These are phyloP conservation scores for Melanotaenia trifasciata DNA, from an alignment of 2,797 vertebrate species.

Conservation along the genomic window DNA sequence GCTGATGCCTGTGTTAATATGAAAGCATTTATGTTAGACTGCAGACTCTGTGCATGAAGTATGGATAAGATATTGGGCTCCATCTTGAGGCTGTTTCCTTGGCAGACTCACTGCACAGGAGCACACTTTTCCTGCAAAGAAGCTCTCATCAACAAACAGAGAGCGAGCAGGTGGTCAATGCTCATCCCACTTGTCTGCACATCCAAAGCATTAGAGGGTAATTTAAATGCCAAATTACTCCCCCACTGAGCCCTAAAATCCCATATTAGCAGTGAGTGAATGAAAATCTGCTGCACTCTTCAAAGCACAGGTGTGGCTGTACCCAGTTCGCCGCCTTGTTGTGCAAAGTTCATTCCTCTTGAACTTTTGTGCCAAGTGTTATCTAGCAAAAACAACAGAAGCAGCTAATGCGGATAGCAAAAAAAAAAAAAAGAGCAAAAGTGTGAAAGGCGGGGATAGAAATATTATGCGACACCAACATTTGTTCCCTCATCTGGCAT, in stretches of 20 bases:
- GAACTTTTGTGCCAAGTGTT: slow-evolving; percentile 29
- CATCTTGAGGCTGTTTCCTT: slow-evolving; percentile 30
- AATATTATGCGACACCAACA: slow-evolving; percentile 10
- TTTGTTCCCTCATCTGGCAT: slow-evolving; percentile 17
- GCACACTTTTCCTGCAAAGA: background rate
- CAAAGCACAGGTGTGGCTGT: slow-evolving; percentile 39
- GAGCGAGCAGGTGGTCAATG: background rate
- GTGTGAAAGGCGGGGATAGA: background rate
- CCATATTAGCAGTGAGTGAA: background rate
- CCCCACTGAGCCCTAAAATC: background rate
- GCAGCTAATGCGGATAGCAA: background rate
- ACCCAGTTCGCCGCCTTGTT: background rate
- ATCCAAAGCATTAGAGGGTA: background rate
- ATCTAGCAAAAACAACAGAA: slow-evolving; percentile 10
- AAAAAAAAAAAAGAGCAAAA: background rate
- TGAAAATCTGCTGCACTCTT: slow-evolving; percentile 30
- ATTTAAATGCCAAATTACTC: background rate
- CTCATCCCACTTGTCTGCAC: too few species aligned
- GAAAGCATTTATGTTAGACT: slow-evolving; percentile 29
- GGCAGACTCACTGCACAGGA: background rate
- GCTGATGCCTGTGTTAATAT: slow-evolving; percentile 37
- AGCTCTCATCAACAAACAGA: background rate
- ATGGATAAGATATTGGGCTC: slow-evolving; percentile 14
- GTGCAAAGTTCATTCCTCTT: slow-evolving; percentile 43
- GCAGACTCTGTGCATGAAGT: slow-evolving; percentile 31